Percentiles rank a stretch among this genome's conserved stretches.
These are phyloP conservation scores for Hedychridium roseum DNA, from an alignment of 2,888 invertebrate genomes.

Conservation along the genomic window DNA sequence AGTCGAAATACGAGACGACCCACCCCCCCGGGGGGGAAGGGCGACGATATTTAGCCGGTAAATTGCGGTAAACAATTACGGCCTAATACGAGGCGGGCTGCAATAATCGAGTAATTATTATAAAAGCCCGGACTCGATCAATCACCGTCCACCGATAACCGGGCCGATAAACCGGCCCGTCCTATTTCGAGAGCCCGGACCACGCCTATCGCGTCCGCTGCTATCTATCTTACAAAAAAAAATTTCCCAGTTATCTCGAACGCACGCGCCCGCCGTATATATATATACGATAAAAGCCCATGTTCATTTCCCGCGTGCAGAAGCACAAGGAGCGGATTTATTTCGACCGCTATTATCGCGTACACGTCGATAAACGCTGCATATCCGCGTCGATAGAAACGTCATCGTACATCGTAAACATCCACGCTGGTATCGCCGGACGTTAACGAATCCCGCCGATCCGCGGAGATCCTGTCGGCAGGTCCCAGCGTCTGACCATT, in stretches of 20 bases:
- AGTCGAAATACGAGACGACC: conserved; percentile 27
- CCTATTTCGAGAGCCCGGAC: conserved; percentile 42
- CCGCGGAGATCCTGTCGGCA: too few species aligned
- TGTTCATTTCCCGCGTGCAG: conserved; percentile 15
- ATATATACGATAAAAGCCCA: conserved; percentile 13
- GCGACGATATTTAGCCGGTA: conserved; percentile 36
- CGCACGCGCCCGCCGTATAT: conserved; percentile 2
- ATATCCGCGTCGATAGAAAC: too few species aligned
- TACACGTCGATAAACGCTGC: too few species aligned
- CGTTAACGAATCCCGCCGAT: too few species aligned
- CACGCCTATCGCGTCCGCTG: conserved; percentile 40
- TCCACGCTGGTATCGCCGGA: too few species aligned
- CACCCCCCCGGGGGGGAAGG: too few species aligned
- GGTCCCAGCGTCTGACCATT: too few species aligned
- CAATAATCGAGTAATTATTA: conserved; percentile 58
- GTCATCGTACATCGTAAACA: too few species aligned
- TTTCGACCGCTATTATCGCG: too few species aligned
- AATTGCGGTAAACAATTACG: conserved; percentile 51
- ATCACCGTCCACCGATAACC: conserved; percentile 54
- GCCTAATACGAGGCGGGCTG: conserved; percentile 47
- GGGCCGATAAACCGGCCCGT: conserved; percentile 37
- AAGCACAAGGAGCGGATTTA: conserved; percentile 19
- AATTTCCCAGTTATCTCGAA: conserved; percentile 23
- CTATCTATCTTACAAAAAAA: conserved; percentile 33
- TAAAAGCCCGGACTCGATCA: conserved; percentile 58